A percentile compares a stretch with the other conserved stretches of the same genome.
Evolutionary conservation across 2,888 invertebrate genomes (phyloP).

Genomic region (Gari tellinella): DNA sequence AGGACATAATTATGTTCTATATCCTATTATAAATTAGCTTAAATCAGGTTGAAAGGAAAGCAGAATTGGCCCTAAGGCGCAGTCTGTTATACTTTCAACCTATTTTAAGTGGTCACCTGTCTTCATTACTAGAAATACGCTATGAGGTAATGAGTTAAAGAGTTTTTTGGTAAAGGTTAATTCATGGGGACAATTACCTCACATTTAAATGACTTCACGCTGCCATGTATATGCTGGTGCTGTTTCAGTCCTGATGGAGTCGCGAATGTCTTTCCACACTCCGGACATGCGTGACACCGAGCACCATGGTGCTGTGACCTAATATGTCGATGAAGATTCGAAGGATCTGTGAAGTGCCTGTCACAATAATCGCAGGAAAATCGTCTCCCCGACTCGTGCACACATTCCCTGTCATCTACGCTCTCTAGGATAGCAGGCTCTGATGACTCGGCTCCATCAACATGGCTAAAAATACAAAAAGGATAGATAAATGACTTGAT

Average conservation of each 20-base stretch:
- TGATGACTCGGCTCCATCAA: slow-evolving; percentile 19
- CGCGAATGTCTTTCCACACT: slow-evolving; percentile 99
- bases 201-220: slow-evolving; percentile 98
- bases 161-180: too few species aligned
- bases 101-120: too few species aligned
- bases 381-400: slow-evolving; percentile 86
- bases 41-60: too few species aligned
- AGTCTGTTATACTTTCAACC: too few species aligned
- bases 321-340: slow-evolving; percentile 98
- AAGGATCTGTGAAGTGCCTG: slow-evolving; percentile 93
- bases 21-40: too few species aligned
- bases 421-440: slow-evolving; percentile 35
- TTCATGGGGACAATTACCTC: slow-evolving; percentile 81
- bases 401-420: slow-evolving; percentile 86
- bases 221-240: slow-evolving; percentile 99
- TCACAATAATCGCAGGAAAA: slow-evolving; percentile 94
- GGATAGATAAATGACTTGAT: neutral
- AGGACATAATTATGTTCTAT: too few species aligned
- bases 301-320: slow-evolving; percentile 97
- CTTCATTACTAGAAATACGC: too few species aligned
- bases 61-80: too few species aligned
- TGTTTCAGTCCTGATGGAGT: slow-evolving; percentile 99
- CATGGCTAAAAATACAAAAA: slow-evolving; percentile 6
- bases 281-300: slow-evolving; percentile 95
- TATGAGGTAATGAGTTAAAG: too few species aligned